These are phyloP conservation scores for Brotogeris chrysoptera DNA, from an alignment of 2,797 vertebrate genomes.

Conservation along the genomic window DNA sequence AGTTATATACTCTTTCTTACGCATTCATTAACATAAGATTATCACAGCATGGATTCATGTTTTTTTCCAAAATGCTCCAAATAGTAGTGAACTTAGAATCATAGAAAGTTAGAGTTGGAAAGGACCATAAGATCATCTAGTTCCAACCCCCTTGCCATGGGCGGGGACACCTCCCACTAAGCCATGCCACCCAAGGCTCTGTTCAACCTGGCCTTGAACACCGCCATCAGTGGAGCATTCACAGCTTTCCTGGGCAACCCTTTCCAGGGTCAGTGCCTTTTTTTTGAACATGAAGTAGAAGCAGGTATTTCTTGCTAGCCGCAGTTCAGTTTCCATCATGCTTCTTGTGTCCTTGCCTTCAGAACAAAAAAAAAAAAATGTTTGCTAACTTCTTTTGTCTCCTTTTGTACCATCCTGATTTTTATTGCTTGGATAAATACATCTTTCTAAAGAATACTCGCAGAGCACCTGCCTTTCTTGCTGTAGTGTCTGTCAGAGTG, in stretches of 20 bases:
- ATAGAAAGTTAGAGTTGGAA: too few species aligned
- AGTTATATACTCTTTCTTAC: background rate
- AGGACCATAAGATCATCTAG: too few species aligned
- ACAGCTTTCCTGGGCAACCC: too few species aligned
- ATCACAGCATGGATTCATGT: background rate
- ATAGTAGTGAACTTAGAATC: background rate
- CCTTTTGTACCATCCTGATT: background rate
- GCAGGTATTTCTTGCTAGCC: background rate
- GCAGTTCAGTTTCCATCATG: background rate
- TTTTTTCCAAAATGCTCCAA: background rate
- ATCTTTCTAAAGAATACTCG: background rate
- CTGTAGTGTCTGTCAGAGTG: accelerated
- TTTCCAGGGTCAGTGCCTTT: too few species aligned
- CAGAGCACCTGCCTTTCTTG: accelerated
- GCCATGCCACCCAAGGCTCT: too few species aligned
- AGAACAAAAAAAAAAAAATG: background rate
- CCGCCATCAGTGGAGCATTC: too few species aligned
- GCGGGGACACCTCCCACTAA: too few species aligned
- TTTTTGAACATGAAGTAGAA: background rate
- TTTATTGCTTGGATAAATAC: background rate
- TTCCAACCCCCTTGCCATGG: too few species aligned
- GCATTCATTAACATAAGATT: background rate
- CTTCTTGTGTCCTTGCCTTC: background rate
- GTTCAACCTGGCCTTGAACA: too few species aligned
- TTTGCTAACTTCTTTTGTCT: background rate